These are phyloP conservation scores for Thelaira solivaga DNA, from an alignment of 2,888 invertebrate species.

Conservation along the genomic window DNA sequence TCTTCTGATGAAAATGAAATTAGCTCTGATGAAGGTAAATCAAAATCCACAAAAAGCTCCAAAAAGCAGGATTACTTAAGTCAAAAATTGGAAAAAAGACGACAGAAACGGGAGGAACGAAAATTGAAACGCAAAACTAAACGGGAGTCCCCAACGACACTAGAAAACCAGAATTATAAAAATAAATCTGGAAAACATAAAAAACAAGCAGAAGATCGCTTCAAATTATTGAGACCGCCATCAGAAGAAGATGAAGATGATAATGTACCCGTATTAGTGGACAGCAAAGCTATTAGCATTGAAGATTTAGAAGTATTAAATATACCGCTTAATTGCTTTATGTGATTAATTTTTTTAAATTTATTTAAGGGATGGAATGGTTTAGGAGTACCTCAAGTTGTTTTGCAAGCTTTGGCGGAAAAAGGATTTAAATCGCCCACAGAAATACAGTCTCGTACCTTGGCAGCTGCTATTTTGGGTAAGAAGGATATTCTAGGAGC, in stretches of 20 bases:
- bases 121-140: slow-evolving; percentile 55
- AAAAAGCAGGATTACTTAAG: slow-evolving; percentile 69
- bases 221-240: slow-evolving; percentile 71
- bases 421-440: slow-evolving; percentile 90
- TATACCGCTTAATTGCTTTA: no score
- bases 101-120: slow-evolving; percentile 69
- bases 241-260: slow-evolving; percentile 56
- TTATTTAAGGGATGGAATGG: slow-evolving; percentile 82
- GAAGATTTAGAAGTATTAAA: slow-evolving; percentile 66
- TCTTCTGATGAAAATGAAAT: not conserved
- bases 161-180: no score
- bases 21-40: not conserved
- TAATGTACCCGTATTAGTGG: slow-evolving; percentile 52
- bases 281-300: slow-evolving; percentile 53
- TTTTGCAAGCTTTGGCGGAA: slow-evolving; percentile 86
- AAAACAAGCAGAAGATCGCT: slow-evolving; percentile 65
- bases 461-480: slow-evolving; percentile 91
- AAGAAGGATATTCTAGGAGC: slow-evolving; percentile 96
- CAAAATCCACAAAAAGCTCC: slow-evolving; percentile 27
- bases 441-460: slow-evolving; percentile 88
- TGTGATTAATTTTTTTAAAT: slow-evolving; percentile 15
- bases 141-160: slow-evolving; percentile 50
- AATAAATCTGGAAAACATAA: slow-evolving; percentile 17
- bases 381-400: slow-evolving; percentile 81
- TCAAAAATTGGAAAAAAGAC: slow-evolving; percentile 65